Base-by-base conservation (phyloP, 2,113 vertebrate species). In the Dipodomys stephensi region DNA sequence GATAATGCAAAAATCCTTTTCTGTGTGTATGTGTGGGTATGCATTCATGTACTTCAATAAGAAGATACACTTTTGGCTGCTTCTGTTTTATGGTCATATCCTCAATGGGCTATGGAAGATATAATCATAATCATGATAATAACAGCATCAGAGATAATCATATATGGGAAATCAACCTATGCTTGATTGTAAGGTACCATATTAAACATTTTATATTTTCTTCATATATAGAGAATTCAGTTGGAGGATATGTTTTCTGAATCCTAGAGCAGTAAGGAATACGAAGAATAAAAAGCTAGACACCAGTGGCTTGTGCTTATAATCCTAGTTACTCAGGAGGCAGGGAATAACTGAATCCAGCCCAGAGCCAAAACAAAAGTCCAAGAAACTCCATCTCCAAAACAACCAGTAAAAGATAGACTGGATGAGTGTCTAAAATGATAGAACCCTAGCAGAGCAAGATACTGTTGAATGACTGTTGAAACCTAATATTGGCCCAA, bases 21-120 rank as follows among this genome's bases (percentile, higher is more conserved):
- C 12, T 77, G 18, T 39, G 30, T 16, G 74, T 28, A 6, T 67
- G 3, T 25, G 15, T 27, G 7, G 60, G 16, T 73, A 3, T 53
- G 46, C 25, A 10, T 80, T 3, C 23, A 12, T 71, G 10, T 57
- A 57, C 11, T 9, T 57, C 46, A 39, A 11, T 46, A 83, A 57
- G 89, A 91, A 94, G n/a, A 83, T 12, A 87, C 1, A 64, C 1
- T 74, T 68, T 46, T 30, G n/a, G 23, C 25, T 87, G 46, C 3
- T 32, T 90, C 28, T 83, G 2, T 44, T 96, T 73, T 94, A 69
- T 93, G 53, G 18, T 72, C 77, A 30, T 68, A 60, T 25, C 39
- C 30, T 18, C 81, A 67, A 1, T 83, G n/a, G 32, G 60, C 23
- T 44, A 32, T 25, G 11, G 49, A 28, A 93, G 32, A 76, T 46